Evolutionary conservation across 2,797 vertebrate species (phyloP).

Genomic region (Lagorchestes hirsutus): DNA sequence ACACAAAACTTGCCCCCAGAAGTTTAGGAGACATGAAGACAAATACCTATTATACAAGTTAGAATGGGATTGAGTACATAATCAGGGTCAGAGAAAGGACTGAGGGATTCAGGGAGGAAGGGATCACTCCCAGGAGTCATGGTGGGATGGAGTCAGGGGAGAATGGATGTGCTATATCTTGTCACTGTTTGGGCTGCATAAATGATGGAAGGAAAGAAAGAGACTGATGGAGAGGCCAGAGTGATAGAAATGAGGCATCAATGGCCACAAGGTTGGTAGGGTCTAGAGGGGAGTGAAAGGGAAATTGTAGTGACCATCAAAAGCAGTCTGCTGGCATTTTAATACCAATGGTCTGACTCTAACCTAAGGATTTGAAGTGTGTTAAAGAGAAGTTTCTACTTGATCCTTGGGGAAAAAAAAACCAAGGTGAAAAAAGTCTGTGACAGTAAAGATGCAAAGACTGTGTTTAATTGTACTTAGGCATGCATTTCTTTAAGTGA

Average conservation of each 20-base stretch:
- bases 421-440: conserved; percentile 21
- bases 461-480: conserved; percentile 11
- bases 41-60: not conserved
- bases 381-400: not conserved
- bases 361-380: conserved; percentile 15
- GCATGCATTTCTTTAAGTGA: not conserved
- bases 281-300: not conserved
- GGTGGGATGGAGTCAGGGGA: not conserved
- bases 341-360: not conserved
- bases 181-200: not conserved
- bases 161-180: not conserved
- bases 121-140: not conserved
- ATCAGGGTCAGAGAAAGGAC: not conserved
- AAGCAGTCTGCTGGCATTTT: not conserved
- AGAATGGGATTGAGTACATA: not conserved
- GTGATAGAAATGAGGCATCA: not conserved
- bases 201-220: not conserved
- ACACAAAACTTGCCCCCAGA: not conserved
- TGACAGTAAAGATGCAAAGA: conserved; percentile 20
- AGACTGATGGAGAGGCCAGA: not conserved
- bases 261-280: not conserved
- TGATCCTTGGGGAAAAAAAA: conserved; percentile 7
- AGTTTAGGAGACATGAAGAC: not conserved
- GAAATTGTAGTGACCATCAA: not conserved
- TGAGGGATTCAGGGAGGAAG: too few species aligned